Conservation (phyloP, 2,888 invertebrate species). For the Temnothorax rugatulus region DNA sequence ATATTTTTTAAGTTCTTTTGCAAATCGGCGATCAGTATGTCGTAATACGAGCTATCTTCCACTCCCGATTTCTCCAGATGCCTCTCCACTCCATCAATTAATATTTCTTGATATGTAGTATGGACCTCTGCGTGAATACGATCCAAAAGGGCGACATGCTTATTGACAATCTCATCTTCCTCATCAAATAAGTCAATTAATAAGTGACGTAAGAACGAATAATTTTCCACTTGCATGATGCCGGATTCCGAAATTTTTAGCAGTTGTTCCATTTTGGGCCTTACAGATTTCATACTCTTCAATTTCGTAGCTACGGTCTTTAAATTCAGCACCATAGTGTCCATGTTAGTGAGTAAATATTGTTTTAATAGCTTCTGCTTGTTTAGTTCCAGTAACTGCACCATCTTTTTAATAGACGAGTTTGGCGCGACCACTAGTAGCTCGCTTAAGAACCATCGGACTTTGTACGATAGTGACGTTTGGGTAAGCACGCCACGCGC, state of each 20-base stretch:
- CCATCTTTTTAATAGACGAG: conserved; percentile 67
- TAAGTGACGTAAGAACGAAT: conserved; percentile 61
- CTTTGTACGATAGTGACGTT: conserved; percentile 64
- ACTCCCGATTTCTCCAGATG: conserved; percentile 47
- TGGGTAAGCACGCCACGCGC: conserved; percentile 69
- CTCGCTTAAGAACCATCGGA: conserved; percentile 81
- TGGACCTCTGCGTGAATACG: conserved; percentile 56
- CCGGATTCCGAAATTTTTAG: conserved; percentile 54
- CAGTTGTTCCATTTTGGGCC: conserved; percentile 60
- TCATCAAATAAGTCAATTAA: conserved; percentile 63
- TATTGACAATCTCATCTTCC: conserved; percentile 65
- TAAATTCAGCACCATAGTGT: conserved; percentile 65
- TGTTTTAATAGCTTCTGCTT: conserved; percentile 67
- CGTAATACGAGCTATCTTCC: conserved; percentile 61
- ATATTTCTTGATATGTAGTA: conserved; percentile 58
- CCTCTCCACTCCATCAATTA: conserved; percentile 52
- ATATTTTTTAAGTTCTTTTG: conserved; percentile 56
- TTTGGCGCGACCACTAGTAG: conserved; percentile 75
- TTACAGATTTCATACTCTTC: conserved; percentile 55
- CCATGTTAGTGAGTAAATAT: conserved; percentile 73
- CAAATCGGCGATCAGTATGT: conserved; percentile 62
- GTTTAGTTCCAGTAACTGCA: conserved; percentile 66
- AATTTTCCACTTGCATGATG: conserved; percentile 52
- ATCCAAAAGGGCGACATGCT: conserved; percentile 64
- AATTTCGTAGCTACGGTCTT: conserved; percentile 62